Base-by-base conservation (phyloP, 2,113 vertebrate species). In the Trichechus manatus region DNA sequence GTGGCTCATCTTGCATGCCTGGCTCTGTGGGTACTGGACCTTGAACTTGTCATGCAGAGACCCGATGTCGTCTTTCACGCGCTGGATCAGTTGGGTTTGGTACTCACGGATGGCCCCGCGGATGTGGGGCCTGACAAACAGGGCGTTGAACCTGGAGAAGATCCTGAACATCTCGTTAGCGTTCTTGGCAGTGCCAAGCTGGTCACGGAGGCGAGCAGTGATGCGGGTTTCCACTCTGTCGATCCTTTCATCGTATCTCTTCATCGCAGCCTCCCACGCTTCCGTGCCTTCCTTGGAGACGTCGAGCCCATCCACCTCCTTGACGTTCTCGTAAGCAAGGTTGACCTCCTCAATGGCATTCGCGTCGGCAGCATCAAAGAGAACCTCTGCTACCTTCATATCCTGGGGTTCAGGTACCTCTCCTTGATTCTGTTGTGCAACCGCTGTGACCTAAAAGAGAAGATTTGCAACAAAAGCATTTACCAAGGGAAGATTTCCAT, bases 101-200 rank as follows among this genome's bases (percentile, higher is more conserved):
- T 99, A 99, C 50, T 99, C 99, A 0, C 99, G 99, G 94, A 99
- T 99, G 95, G 99, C 99, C 7, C 99, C 99, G 0, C 99, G 99
- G 94, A 99, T 99, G 98, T 99, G 99, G 14, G 99, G 99, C 11
- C 99, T 98, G 97, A 99, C 99, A 3, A 99, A 99, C n/a, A 99
- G 98, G 0, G 99, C 99, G 0, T 99, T 99, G 97, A 99, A 99
- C 75, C 99, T 98, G 44, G 99, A 99, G 99, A 99, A 99, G 92
- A 99, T 99, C 89, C 99, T 98, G 96, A 99, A 99, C 99, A 99
- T 99, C 97, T 99, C 99, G 0, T 99, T 99, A 94, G 99, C 99
- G 1, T 99, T 99, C 98, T 99, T 99, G 50, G 99, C 99, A 0
- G 99, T 99, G 77, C 99, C 99, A 0, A 99, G 99, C 97, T 99